Base-by-base conservation (phyloP, 2,888 invertebrate species). In the Norana najaformis region DNA sequence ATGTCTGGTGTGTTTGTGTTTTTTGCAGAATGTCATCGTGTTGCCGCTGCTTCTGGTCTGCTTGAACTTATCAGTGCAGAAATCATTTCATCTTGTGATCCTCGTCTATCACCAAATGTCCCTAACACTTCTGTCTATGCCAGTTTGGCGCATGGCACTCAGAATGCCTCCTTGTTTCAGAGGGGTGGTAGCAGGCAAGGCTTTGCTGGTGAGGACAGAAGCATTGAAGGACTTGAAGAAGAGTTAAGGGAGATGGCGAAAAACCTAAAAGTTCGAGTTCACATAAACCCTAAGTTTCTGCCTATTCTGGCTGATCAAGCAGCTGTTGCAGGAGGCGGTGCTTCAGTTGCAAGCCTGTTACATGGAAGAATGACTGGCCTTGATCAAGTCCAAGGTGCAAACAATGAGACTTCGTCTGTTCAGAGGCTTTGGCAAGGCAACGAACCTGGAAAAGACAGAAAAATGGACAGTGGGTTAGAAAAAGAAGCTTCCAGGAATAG, bases 31-130 rank as follows among this genome's bases (percentile, higher is more conserved):
- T 85, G 30, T 37, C 35, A 85, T 85, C 34, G 1, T 36, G 35
- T 35, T 30, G 18, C 13, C 34, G 37, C 11, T 85, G 34, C 85
- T 0, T 85, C 85, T 18, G 37, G 23, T 85, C 37, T 85, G 37
- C 16, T 85, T 34, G 85, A 85, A 37, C 85, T 85, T 4, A 36
- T 85, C 35, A 85, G 85, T 36, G 85, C 85, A 36, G 85, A 85
- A 85, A 85, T 85, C 3, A 85, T 85, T 85, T 85, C 85, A 36
- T 85, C 85, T 6, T 85, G 85, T 85, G 85, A 85, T 85, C 85
- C 85, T 85, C 85, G 85, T 85, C 85, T 85, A 35, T 85, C 85
- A 85, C 18, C 85, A 36, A 36, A 37, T 23, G 23, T 85, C 23
- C 36, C 85, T 13, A 35, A 23, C 36, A 85, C 85, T 20, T 85